Conservation (phyloP, 2,888 invertebrate species). For the Eupsilia transversa region DNA sequence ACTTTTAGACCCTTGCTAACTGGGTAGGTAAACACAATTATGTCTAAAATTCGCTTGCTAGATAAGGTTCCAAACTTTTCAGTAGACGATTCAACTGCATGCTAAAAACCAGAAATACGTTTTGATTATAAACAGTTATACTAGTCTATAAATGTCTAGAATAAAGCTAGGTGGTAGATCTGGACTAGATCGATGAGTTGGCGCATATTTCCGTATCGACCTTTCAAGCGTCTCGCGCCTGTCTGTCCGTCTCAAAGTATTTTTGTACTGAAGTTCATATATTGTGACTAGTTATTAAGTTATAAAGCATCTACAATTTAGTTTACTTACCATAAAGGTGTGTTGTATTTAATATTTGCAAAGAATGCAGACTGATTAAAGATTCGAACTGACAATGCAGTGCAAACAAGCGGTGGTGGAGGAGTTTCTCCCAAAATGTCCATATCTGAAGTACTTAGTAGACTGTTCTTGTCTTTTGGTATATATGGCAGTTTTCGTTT, state of each 20-base stretch:
- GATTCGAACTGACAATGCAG: background rate
- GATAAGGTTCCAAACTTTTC: background rate
- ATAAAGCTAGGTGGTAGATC: slow-evolving; percentile 64
- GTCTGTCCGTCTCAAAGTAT: slow-evolving; percentile 67
- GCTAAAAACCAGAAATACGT: slow-evolving; percentile 22
- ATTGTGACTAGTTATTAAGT: slow-evolving; percentile 20
- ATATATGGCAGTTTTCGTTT: background rate
- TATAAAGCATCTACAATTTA: background rate
- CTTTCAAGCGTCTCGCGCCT: slow-evolving; percentile 70
- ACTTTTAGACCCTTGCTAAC: background rate
- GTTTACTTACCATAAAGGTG: background rate
- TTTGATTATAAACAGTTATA: slow-evolving; percentile 39
- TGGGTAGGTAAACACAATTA: background rate
- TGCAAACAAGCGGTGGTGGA: background rate
- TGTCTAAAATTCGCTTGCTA: background rate
- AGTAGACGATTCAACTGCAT: slow-evolving; percentile 8
- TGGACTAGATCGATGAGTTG: slow-evolving; percentile 70
- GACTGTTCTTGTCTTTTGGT: background rate
- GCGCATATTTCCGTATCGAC: slow-evolving; percentile 72
- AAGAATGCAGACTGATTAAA: background rate
- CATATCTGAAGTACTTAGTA: background rate
- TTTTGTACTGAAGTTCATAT: slow-evolving; percentile 59
- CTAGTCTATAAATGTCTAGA: slow-evolving; percentile 49
- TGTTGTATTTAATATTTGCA: background rate
- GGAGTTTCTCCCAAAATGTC: background rate